Percentiles rank a stretch among this genome's conserved stretches.
Conservation (phyloP, 2,113 vertebrate species). For the Lepisosteus osseus region DNA sequence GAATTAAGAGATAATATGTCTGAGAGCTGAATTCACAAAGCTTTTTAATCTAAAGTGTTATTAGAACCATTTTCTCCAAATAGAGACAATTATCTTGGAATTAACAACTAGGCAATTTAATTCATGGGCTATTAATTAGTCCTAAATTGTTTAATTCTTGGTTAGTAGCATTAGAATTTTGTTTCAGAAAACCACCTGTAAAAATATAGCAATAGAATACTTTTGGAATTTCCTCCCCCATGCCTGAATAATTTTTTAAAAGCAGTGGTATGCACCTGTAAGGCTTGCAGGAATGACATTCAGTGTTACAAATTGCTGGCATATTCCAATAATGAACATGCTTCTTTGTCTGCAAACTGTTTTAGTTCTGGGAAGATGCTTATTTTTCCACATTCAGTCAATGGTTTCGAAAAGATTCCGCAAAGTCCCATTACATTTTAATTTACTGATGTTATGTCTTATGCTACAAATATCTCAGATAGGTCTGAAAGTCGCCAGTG, state of each 20-base stretch:
- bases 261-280: not conserved
- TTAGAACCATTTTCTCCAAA: not conserved
- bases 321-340: not conserved
- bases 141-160: too few relatives aligned
- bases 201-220: too few relatives aligned
- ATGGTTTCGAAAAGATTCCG: constrained; percentile 31
- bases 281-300: not conserved
- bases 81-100: too few relatives aligned
- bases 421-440: constrained; percentile 51
- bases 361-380: constrained; percentile 27
- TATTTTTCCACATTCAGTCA: constrained; percentile 36
- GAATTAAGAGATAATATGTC: not conserved
- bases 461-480: constrained; percentile 48
- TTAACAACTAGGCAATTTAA: too few relatives aligned
- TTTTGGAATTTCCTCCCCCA: too few relatives aligned
- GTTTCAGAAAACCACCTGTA: too few relatives aligned
- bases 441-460: constrained; percentile 50
- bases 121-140: too few relatives aligned
- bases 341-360: constrained; percentile 24
- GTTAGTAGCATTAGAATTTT: too few relatives aligned
- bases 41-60: constrained; percentile 1
- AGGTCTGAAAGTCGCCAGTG: constrained; percentile 49
- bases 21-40: not conserved
- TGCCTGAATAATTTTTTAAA: too few relatives aligned
- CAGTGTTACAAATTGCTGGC: not conserved